Base-by-base conservation (phyloP, 2,113 vertebrate genomes). In the Peromyscus maniculatus region DNA sequence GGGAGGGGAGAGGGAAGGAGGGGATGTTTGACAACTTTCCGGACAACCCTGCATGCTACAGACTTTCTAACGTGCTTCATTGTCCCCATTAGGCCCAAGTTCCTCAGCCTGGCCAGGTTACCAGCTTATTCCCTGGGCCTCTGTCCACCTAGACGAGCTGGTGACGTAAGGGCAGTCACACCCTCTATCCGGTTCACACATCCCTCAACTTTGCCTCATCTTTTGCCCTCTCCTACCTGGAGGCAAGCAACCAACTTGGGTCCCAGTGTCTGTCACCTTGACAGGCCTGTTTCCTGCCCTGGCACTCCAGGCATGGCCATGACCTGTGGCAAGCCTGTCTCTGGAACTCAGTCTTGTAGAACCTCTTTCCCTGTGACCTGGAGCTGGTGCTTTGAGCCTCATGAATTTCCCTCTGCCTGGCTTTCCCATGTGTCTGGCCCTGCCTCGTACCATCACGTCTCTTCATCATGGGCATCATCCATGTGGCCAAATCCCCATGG, bases 291-390 rank as follows among this genome's bases (percentile, higher is more conserved):
- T 78, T 67, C 22, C 16, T 67, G 16, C 64, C 71, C 43, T 21
- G 26, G 78, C 72, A 69, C 75, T 46, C 62, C 39, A 91, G 46
- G 36, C 82, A 43, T 77, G 52, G 52, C 52, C 57, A 22, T 92
- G 49, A 62, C 7, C 8, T 6, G 28, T 24, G 49, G 33, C 80
- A 55, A 78, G 16, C 72, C 82, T 77, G 17, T 87, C 87, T 94
- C 33, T 4, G n/a, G 93, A 62, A 36, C 71, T 97, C 77, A 28
- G 66, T 79, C 79, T 92, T 93, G 33, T 39, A 91, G 66, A 97
- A 86, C 71, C 52, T 96, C 87, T 95, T 95, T 83, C 59, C 28
- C 43, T 57, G 17, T 84, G 49, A 15, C 46, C 59, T 93, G 78
- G 91, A 94, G 67, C 71, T 86, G 46, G 28, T 79, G 67, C 87